Percentiles rank a stretch among this genome's conserved stretches.
Conservation (phyloP, 2,888 invertebrate genomes). For the Oeneis ivallda region DNA sequence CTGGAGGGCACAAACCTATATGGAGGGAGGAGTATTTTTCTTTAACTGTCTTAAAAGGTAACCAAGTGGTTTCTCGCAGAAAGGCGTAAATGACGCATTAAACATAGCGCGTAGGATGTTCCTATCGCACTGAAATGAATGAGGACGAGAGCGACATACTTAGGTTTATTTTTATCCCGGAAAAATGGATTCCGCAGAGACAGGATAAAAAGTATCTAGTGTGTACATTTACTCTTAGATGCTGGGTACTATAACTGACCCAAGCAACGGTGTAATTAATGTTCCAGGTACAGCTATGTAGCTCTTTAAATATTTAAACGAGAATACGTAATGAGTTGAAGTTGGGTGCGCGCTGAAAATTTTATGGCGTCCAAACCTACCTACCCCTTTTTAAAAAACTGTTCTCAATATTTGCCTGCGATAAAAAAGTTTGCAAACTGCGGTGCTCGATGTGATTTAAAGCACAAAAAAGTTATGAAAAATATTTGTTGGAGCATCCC, state of each 20-base stretch:
- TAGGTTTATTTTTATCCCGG: no score
- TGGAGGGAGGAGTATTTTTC: no score
- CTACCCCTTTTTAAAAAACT: slow-evolving; percentile 33
- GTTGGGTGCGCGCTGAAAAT: slow-evolving; percentile 34
- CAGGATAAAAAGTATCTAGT: background rate
- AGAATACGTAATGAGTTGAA: slow-evolving; percentile 35
- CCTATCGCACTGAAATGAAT: no score
- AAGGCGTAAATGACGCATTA: no score
- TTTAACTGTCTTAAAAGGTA: no score
- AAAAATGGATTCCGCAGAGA: no score
- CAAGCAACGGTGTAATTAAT: slow-evolving; percentile 46
- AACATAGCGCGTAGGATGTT: no score
- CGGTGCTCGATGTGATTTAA: background rate
- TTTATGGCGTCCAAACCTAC: slow-evolving; percentile 24
- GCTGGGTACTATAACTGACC: slow-evolving; percentile 38
- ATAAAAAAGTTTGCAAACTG: slow-evolving; percentile 9
- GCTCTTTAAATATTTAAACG: slow-evolving; percentile 41
- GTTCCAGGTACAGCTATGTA: slow-evolving; percentile 39
- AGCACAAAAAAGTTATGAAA: background rate
- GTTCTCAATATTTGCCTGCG: slow-evolving; percentile 15
- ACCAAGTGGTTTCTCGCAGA: no score
- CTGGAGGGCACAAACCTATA: no score
- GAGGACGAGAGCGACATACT: no score
- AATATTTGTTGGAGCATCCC: background rate
- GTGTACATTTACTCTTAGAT: slow-evolving; percentile 20